A percentile compares a stretch with the other conserved stretches of the same genome.
Evolutionary conservation across 2,113 vertebrate genomes (phyloP).

Genomic region (Rhizomys pruinosus): DNA sequence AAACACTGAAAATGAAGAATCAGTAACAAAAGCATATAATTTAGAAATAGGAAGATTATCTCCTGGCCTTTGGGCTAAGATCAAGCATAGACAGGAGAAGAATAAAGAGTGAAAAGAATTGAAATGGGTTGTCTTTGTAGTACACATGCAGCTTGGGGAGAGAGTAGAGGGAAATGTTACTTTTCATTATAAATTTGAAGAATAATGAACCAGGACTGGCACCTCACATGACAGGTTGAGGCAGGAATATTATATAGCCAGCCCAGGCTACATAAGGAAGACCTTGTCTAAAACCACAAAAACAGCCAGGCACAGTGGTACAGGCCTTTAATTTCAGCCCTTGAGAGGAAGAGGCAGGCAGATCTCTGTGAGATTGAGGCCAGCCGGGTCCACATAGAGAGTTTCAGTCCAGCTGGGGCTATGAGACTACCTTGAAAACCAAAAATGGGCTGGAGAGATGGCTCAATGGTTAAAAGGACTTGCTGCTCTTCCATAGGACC

Average conservation of each 20-base stretch:
- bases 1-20: not conserved
- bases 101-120: not conserved
- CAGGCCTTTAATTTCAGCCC: too few relatives aligned
- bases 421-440: too few relatives aligned
- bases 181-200: not conserved
- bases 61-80: not conserved
- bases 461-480: too few relatives aligned
- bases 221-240: not conserved
- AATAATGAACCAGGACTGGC: not conserved
- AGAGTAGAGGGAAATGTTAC: not conserved
- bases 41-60: not conserved
- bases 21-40: not conserved
- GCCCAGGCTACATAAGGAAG: not conserved
- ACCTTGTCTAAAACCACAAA: not conserved
- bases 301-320: too few relatives aligned
- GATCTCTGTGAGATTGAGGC: too few relatives aligned
- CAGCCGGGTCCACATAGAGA: too few relatives aligned
- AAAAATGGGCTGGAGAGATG: too few relatives aligned
- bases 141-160: not conserved
- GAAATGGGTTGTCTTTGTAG: not conserved
- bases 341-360: too few relatives aligned
- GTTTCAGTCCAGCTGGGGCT: too few relatives aligned
- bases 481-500: too few relatives aligned
- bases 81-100: not conserved
- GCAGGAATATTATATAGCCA: not conserved